Evolutionary conservation across 1,140 invertebrate genomes (phyloP), one percentile per base, ranked within the genome.

Genomic region (Rhynchophorus ferrugineus): DNA sequence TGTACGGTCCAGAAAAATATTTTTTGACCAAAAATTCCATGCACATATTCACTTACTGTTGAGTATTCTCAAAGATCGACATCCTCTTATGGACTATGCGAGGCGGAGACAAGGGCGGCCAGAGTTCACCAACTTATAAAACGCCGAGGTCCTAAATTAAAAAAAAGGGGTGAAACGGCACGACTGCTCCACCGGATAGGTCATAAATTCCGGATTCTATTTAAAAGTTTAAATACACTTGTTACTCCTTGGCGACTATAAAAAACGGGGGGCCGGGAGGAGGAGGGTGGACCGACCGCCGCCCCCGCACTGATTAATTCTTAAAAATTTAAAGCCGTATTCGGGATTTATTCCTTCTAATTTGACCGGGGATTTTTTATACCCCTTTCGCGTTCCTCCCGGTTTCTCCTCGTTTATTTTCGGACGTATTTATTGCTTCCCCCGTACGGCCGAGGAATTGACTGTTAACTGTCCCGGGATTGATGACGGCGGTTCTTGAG

Each of bases 191-290:
- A 44, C 44, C 50, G 46, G 49, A 51, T 35, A 45, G 49, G 54
- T 54, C 47, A 56, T 59, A 59, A 59, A 59, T 59, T 59, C 55
- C 55, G 47, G 43, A 59, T 59, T 52, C 58, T 56, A 59, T 59
- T 59, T 59, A 53, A 59, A 59, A 59, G 58, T 59, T 59, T 59
- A 56, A 55, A 59, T 59, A 59, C 58, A 59, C 49, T 59, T 59
- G 58, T 59, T 59, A 59, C 49, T 44, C 45, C 42, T 29, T 42
- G 45, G 44, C 44, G 51, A 35, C 51, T 54, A 47, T 48, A 48
- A 54, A 52, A 54, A 39, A 5, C 24, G 24, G 7, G 37, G 13
- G 13, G 37, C 24, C 24, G 24, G 7, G 37, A 19, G 13, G 37
- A 14, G 13, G 37, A 13, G 53, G 34, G 53, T 5, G n/a, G 33